Evolutionary conservation across 2,797 vertebrate species (phyloP).

Genomic region (Kryptopterus vitreolus): DNA sequence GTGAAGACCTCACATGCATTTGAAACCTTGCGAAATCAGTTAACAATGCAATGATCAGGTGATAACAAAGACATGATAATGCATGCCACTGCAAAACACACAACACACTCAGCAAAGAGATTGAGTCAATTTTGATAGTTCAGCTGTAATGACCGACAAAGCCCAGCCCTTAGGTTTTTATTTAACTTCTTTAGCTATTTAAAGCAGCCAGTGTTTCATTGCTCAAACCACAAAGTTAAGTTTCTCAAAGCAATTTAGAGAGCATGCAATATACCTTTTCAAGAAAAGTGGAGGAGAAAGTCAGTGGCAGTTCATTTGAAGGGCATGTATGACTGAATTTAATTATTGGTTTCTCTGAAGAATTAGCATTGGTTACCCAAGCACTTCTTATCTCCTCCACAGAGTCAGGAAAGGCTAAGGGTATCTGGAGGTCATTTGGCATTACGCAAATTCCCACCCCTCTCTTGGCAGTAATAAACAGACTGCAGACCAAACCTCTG

Average conservation of each 20-base stretch:
- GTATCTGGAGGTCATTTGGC: conserved; percentile 65
- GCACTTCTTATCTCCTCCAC: conserved; percentile 58
- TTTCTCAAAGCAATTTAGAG: conserved; percentile 38
- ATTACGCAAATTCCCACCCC: conserved; percentile 49
- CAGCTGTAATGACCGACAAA: conserved; percentile 21
- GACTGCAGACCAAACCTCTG: conserved; percentile 54
- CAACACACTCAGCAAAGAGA: conserved; percentile 29
- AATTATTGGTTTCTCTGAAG: conserved; percentile 70
- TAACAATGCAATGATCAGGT: conserved; percentile 49
- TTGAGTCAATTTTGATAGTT: conserved; percentile 28
- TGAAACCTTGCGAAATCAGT: conserved; percentile 45
- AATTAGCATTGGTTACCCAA: conserved; percentile 64
- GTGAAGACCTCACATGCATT: conserved; percentile 28
- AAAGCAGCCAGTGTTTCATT: conserved; percentile 25
- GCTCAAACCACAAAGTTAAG: conserved; percentile 18
- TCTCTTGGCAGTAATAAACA: conserved; percentile 56
- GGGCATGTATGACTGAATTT: conserved; percentile 65
- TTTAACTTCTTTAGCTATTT: conserved; percentile 16
- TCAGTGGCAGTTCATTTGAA: conserved; percentile 62
- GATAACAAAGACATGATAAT: conserved; percentile 47
- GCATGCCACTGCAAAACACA: conserved; percentile 31
- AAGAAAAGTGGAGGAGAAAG: conserved; percentile 1
- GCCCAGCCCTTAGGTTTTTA: conserved; percentile 11
- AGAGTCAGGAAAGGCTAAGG: conserved; percentile 58
- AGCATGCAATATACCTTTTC: conserved; percentile 32